Conservation (phyloP, 2,113 vertebrate species). For the Pomatostomus ruficeps region DNA sequence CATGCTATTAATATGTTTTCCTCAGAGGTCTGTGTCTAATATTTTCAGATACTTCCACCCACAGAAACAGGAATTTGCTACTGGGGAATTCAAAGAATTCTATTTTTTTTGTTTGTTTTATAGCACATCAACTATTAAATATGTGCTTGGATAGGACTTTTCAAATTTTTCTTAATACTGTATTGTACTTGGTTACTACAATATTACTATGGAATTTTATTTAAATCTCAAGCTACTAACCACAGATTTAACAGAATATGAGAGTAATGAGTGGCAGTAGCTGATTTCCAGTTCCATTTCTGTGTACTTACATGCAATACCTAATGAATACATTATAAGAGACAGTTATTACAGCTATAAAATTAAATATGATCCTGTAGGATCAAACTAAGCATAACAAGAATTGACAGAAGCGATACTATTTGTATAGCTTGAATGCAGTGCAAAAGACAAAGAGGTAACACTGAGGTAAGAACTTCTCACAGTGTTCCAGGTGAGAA, state of each 20-base stretch:
- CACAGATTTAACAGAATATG: neutral
- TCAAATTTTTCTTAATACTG: neutral
- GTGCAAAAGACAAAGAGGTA: neutral
- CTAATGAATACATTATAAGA: conserved; percentile 1
- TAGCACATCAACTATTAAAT: neutral
- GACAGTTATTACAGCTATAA: neutral
- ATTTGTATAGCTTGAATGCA: neutral
- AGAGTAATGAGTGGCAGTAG: neutral
- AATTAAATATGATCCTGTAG: neutral
- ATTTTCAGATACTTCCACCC: neutral
- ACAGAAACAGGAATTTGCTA: neutral
- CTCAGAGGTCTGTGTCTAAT: neutral
- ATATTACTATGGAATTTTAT: neutral
- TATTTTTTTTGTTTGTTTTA: neutral
- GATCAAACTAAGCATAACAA: neutral
- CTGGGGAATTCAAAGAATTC: neutral
- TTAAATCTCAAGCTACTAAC: conserved; percentile 23
- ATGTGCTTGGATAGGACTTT: conserved; percentile 12
- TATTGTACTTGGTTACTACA: conserved; percentile 39
- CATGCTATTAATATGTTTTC: neutral
- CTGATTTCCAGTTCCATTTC: conserved; percentile 13
- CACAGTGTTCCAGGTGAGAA: neutral
- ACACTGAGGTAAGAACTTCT: neutral
- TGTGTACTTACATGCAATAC: conserved; percentile 27
- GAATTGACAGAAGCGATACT: neutral